Evolutionary conservation across 2,113 vertebrate species (phyloP).

Genomic region (Melanostigma gelatinosum): DNA sequence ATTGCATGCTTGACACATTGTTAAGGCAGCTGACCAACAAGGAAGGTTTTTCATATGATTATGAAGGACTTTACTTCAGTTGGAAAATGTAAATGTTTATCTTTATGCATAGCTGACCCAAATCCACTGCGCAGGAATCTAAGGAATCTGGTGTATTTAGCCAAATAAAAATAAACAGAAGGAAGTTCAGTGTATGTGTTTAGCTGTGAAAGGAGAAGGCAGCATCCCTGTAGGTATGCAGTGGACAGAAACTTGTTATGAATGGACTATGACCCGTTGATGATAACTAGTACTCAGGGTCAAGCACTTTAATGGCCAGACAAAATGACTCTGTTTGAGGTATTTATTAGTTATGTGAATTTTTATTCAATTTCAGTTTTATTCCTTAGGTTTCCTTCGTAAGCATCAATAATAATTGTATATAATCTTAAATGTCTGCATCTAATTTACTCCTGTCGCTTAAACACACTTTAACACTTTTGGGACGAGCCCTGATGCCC

Average conservation of each 20-base stretch:
- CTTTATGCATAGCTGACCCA: conserved; percentile 56
- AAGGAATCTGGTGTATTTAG: conserved; percentile 55
- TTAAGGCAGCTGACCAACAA: conserved; percentile 38
- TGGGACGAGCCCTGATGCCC: conserved; percentile 22
- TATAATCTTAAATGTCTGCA: not conserved
- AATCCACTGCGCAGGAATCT: conserved; percentile 47
- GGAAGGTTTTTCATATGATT: conserved; percentile 42
- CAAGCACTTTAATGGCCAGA: conserved; percentile 3
- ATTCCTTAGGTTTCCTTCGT: not conserved
- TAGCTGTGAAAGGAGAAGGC: conserved; percentile 20
- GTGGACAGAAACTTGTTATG: conserved; percentile 13
- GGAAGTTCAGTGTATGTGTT: conserved; percentile 35
- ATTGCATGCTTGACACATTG: conserved; percentile 44
- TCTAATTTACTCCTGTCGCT: conserved; percentile 4
- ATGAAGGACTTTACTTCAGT: conserved; percentile 34
- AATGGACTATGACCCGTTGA: conserved; percentile 1
- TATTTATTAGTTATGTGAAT: not conserved
- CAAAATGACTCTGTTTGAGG: not conserved
- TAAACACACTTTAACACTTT: conserved; percentile 40
- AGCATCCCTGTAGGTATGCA: conserved; percentile 12
- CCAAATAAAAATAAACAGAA: conserved; percentile 56
- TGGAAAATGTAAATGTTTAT: conserved; percentile 59
- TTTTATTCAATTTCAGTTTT: not conserved
- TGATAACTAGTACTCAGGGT: not conserved
- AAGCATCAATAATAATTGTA: not conserved